Conservation (phyloP, 2,888 invertebrate genomes). For the Lasioglossum lativentre region DNA sequence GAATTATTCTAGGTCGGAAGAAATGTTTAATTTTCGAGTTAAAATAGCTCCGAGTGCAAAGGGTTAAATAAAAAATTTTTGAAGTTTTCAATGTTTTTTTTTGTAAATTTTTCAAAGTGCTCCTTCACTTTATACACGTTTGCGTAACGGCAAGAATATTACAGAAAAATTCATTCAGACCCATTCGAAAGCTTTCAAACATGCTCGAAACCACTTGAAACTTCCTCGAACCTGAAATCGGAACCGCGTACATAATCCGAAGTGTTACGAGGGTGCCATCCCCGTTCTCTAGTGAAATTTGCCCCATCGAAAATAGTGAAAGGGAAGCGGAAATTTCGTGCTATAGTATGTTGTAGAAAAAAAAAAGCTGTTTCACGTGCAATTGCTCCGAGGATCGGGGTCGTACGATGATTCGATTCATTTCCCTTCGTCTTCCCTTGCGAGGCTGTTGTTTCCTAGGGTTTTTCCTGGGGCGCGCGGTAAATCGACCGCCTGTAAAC, state of each 20-base stretch:
- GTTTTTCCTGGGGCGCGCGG: not conserved
- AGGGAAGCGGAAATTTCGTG: not conserved
- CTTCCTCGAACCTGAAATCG: not conserved
- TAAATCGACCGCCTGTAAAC: not conserved
- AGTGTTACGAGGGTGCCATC: not conserved
- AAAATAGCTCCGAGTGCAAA: no score
- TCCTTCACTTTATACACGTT: not conserved
- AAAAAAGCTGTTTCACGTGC: slow-evolving; percentile 4
- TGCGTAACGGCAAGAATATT: not conserved
- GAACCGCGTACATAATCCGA: not conserved
- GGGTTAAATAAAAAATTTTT: no score
- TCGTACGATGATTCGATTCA: slow-evolving; percentile 19
- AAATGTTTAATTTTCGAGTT: no score
- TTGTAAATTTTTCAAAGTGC: no score
- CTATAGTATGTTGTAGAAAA: not conserved
- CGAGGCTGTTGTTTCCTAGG: not conserved
- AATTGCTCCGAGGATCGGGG: not conserved
- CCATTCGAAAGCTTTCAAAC: not conserved
- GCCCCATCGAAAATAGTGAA: not conserved
- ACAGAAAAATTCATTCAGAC: no score
- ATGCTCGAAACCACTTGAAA: not conserved
- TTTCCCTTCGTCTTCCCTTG: slow-evolving; percentile 1
- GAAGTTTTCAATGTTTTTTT: no score
- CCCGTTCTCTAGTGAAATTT: not conserved
- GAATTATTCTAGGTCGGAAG: no score